Conservation (phyloP, 1,140 invertebrate species). For the Trypoxylus dichotomus region DNA sequence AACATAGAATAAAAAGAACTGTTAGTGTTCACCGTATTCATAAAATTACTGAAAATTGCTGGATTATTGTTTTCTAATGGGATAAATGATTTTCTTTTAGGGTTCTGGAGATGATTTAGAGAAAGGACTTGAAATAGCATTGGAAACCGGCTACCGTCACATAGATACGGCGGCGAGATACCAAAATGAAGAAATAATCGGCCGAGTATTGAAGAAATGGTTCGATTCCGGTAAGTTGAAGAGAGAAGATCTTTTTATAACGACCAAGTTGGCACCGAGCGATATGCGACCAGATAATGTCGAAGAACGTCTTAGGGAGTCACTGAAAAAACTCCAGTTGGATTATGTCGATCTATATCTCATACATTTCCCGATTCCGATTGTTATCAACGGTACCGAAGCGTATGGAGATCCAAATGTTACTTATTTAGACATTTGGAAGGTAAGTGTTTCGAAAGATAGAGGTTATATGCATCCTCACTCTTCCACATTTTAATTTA, state of each 20-base stretch:
- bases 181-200: conserved; percentile 77
- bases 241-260: conserved; percentile 76
- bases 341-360: conserved; percentile 73
- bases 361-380: conserved; percentile 64
- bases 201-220: conserved; percentile 73
- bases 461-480: too few species aligned
- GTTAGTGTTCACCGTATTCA: too few species aligned
- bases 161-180: conserved; percentile 75
- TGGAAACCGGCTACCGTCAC: conserved; percentile 69
- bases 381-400: background rate
- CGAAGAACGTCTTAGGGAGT: conserved; percentile 38
- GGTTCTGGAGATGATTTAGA: conserved; percentile 65
- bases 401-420: background rate
- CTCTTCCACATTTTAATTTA: too few species aligned
- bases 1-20: too few species aligned
- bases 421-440: background rate
- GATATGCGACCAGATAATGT: conserved; percentile 54
- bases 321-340: conserved; percentile 55
- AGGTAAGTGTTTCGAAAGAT: background rate
- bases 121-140: conserved; percentile 63
- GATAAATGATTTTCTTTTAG: background rate
- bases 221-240: conserved; percentile 67
- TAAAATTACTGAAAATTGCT: too few species aligned
- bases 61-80: too few species aligned
- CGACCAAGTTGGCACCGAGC: conserved; percentile 68